phyloP scores from a whole-genome alignment of 2,797 vertebrate species.

The Lemur catta region DNA sequence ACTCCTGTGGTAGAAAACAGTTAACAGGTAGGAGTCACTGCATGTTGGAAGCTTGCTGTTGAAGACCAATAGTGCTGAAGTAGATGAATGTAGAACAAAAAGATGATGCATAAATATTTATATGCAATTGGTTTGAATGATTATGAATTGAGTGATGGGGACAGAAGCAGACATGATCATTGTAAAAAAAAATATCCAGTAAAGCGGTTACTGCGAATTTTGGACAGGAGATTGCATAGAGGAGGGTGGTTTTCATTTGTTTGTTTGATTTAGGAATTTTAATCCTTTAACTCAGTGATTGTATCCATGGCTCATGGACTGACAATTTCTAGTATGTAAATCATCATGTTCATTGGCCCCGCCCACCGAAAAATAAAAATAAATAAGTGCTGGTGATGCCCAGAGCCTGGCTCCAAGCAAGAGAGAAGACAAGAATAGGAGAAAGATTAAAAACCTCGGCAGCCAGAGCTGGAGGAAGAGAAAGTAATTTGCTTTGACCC shows the following conservation, averaged over 20 bases:
- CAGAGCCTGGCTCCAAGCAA: neutral
- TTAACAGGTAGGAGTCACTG: neutral
- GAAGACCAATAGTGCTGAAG: neutral
- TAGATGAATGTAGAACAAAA: neutral
- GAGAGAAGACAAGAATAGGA: slow-evolving; percentile 31
- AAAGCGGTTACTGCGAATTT: neutral
- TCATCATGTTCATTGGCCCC: neutral
- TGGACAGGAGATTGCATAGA: neutral
- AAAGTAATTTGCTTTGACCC: slow-evolving; percentile 84
- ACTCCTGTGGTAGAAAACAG: neutral
- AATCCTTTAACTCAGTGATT: neutral
- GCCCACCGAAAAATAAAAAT: neutral
- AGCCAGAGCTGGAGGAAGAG: slow-evolving; percentile 70
- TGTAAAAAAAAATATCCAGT: rapidly evolving
- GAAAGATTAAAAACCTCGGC: slow-evolving; percentile 57
- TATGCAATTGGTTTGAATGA: neutral
- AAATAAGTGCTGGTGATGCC: rapidly evolving
- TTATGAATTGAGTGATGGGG: neutral
- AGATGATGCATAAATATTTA: neutral
- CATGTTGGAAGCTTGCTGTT: neutral
- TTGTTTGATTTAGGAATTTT: neutral
- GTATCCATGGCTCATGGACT: neutral
- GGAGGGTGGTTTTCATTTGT: neutral
- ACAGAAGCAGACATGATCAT: rapidly evolving
- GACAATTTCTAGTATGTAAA: neutral